Evolutionary conservation across 2,113 vertebrate genomes (phyloP), one percentile per base, ranked within the genome.

Genomic region (Platichthys stellatus): DNA sequence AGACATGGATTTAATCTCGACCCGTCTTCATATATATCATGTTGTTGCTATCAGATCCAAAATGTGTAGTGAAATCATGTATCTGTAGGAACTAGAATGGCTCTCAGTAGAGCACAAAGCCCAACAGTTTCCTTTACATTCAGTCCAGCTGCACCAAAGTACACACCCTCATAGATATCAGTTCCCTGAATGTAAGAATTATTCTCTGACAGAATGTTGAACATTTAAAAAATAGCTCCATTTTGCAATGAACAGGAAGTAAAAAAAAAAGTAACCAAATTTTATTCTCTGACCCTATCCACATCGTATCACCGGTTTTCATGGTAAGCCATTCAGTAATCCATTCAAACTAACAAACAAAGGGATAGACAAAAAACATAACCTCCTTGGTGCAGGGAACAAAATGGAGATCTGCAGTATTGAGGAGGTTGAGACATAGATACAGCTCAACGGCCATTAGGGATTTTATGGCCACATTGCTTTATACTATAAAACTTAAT

Each of bases 401-500:
- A 54, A 59, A 83, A 65, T 40, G 26, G 11, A 35, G 21, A n/a
- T 43, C 45, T 64, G 13, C 28, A 54, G 53, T 31, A 21, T 65
- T 65, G 51, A 69, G 59, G 43, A 38, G 61, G 69, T 61, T 71
- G 51, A 68, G 5, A 54, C 11, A 60, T 15, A 65, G 12, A 28
- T 31, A 72, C 28, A 70, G 8, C 47, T 24, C 23, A 12, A 64
- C n/a, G 69, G 28, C 20, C 28, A 79, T 57, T 68, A 72, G n/a
- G 11, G 24, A 45, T 74, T 89, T 88, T 78, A 88, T 74, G 51
- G 40, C 28, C 53, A 74, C 73, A 69, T 81, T 76, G n/a, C 68
- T 24, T 31, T 74, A 76, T 68, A 21, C 23, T 60, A 76, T 90
- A 84, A 83, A 91, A 66, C 28, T 74, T 81, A 81, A 84, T 88